These are phyloP conservation scores for Stichopus chloronotus DNA, from an alignment of 35 echinoderm and acorn worm genomes.

Conservation along the genomic window DNA sequence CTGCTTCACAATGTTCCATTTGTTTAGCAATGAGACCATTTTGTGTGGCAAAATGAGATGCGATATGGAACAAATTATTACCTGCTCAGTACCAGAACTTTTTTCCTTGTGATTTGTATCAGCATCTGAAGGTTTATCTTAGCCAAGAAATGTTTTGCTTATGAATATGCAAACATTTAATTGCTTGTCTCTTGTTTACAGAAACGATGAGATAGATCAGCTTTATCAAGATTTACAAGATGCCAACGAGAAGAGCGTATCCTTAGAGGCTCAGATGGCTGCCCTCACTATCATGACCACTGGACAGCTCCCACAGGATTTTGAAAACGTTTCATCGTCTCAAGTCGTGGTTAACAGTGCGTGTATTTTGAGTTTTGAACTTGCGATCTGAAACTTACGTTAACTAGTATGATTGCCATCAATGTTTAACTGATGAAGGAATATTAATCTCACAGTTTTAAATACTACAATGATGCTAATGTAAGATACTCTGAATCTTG, in stretches of 20 bases:
- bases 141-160: background rate
- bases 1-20: too few relatives aligned
- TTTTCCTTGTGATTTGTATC: background rate
- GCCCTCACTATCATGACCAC: conserved; percentile 84
- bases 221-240: conserved; percentile 69
- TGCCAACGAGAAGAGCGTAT: conserved; percentile 49
- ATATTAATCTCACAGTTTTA: too few relatives aligned
- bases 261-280: conserved; percentile 71
- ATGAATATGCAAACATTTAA: background rate
- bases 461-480: too few relatives aligned
- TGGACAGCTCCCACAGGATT: conserved; percentile 79
- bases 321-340: conserved; percentile 49
- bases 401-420: background rate
- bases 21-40: too few relatives aligned
- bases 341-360: conserved; percentile 62
- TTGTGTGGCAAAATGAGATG: too few relatives aligned
- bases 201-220: conserved; percentile 38
- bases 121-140: background rate
- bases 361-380: background rate
- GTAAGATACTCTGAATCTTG: too few relatives aligned
- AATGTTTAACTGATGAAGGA: too few relatives aligned
- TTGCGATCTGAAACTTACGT: background rate
- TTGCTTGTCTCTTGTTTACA: background rate
- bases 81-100: too few relatives aligned
- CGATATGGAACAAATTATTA: too few relatives aligned